phyloP scores from a whole-genome alignment of 2,888 invertebrate genomes.

The Eupithecia centaureata region DNA sequence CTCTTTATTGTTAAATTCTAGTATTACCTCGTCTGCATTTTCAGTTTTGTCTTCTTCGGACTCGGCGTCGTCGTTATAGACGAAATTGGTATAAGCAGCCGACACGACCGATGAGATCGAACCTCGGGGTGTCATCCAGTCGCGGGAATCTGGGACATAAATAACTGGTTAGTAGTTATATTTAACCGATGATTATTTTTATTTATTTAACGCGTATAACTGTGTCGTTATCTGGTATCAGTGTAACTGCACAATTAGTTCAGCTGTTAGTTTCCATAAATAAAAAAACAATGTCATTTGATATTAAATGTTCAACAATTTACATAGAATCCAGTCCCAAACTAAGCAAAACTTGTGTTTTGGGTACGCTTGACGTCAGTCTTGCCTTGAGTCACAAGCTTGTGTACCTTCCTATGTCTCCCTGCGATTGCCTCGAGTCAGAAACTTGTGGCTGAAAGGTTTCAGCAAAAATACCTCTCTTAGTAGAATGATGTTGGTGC shows the following conservation, averaged over 20 bases:
- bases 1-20: neutral
- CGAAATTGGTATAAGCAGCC: conserved; percentile 68
- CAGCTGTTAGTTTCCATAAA: neutral
- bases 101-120: conserved; percentile 76
- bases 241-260: neutral
- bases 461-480: conserved; percentile 58
- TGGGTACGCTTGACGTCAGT: too few relatives aligned
- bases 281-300: too few relatives aligned
- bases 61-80: conserved; percentile 68
- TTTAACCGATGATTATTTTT: neutral
- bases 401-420: too few relatives aligned
- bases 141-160: conserved; percentile 63
- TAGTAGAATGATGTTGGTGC: conserved; percentile 68
- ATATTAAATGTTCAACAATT: too few relatives aligned
- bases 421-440: too few relatives aligned
- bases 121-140: conserved; percentile 78
- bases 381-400: too few relatives aligned
- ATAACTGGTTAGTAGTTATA: neutral
- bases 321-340: too few relatives aligned
- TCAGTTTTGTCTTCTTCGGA: conserved; percentile 59
- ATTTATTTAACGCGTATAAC: neutral
- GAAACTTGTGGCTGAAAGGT: too few relatives aligned
- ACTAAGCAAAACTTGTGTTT: too few relatives aligned
- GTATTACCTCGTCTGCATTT: conserved; percentile 69
- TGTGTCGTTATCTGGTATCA: neutral